Percentiles rank a stretch among this genome's conserved stretches.
Evolutionary conservation across 2,113 vertebrate genomes (phyloP).

Genomic region (Drymodes brunneopygia): DNA sequence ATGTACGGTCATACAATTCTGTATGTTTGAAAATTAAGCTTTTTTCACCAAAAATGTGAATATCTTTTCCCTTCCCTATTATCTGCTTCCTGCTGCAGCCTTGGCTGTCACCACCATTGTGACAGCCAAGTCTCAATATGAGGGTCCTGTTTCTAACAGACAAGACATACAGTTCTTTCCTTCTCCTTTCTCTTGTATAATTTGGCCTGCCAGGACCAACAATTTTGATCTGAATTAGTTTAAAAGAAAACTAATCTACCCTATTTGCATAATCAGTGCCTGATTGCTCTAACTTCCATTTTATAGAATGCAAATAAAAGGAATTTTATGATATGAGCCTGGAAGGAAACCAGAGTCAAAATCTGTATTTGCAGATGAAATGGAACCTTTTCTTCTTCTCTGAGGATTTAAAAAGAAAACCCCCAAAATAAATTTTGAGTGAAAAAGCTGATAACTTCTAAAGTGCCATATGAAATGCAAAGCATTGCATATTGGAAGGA

Average conservation of each 20-base stretch:
- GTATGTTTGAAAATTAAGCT: slow-evolving; percentile 18
- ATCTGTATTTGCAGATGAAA: background rate
- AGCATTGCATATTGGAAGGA: background rate
- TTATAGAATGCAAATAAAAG: background rate
- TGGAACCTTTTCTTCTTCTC: background rate
- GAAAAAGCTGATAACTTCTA: background rate
- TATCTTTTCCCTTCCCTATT: background rate
- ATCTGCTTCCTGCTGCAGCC: background rate
- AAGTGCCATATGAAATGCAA: background rate
- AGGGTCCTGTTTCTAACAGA: background rate
- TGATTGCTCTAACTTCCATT: background rate
- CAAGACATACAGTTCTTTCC: background rate
- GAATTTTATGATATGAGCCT: background rate
- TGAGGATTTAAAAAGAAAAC: background rate
- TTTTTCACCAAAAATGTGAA: background rate
- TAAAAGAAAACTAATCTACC: background rate
- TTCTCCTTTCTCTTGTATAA: background rate
- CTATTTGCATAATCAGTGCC: background rate
- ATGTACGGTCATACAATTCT: slow-evolving; percentile 21
- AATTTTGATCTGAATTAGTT: background rate
- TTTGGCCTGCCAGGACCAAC: background rate
- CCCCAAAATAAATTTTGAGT: background rate
- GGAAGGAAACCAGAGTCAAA: slow-evolving; percentile 4
- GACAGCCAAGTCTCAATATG: background rate
- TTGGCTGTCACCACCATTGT: background rate